A percentile compares a stretch with the other conserved stretches of the same genome.
Evolutionary conservation across 2,888 invertebrate genomes (phyloP).

Genomic region (Bombylius major): DNA sequence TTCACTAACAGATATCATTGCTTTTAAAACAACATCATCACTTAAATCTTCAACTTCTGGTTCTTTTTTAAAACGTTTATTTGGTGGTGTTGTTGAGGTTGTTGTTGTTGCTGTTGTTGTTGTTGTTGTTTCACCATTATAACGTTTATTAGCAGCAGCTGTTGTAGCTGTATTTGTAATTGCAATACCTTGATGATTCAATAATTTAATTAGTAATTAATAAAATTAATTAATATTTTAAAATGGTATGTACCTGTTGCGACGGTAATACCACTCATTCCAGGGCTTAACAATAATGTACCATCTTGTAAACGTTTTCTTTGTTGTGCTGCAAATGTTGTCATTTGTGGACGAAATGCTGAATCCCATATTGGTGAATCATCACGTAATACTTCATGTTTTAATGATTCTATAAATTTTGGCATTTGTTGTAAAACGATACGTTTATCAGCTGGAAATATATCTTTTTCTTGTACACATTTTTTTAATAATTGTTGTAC

Average conservation of each 20-base stretch:
- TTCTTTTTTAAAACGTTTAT: conserved; percentile 20
- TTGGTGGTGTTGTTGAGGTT: background rate
- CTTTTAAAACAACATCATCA: conserved; percentile 65
- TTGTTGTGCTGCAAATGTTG: conserved; percentile 30
- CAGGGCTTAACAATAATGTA: conserved; percentile 1
- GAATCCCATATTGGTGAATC: conserved; percentile 91
- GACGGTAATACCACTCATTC: conserved; percentile 11
- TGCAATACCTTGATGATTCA: too few relatives aligned
- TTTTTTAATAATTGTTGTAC: conserved; percentile 82
- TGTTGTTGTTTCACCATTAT: conserved; percentile 1
- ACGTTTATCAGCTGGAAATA: conserved; percentile 73
- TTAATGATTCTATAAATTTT: conserved; percentile 75
- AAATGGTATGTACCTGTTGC: conserved; percentile 19
- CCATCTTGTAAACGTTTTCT: conserved; percentile 31
- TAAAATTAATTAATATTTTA: too few relatives aligned
- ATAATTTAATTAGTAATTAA: too few relatives aligned
- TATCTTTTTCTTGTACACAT: conserved; percentile 77
- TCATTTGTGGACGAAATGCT: conserved; percentile 52
- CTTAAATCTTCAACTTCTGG: conserved; percentile 53
- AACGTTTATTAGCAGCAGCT: conserved; percentile 14
- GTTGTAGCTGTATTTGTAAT: conserved; percentile 17
- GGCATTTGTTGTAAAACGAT: conserved; percentile 82
- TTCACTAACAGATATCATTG: conserved; percentile 70
- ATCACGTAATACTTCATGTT: conserved; percentile 74
- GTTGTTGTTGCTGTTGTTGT: too few relatives aligned